Base-by-base conservation (phyloP, 2,888 invertebrate species). In the Tanypteryx hageni region DNA sequence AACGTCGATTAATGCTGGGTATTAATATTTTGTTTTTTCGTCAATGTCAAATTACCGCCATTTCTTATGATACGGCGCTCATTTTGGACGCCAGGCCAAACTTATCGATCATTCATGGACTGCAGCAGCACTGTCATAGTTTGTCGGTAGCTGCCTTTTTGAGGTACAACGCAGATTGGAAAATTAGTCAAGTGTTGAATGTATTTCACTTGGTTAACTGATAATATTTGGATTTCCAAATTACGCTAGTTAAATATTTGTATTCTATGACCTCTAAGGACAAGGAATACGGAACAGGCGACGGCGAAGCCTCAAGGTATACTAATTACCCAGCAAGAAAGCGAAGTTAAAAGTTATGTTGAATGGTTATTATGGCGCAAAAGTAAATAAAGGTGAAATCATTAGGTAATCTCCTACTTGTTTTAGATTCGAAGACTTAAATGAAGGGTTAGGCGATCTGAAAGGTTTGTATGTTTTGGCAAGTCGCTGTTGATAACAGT, bases 201-300 rank as follows among this genome's bases (percentile, higher is more conserved):
- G 89, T 89, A 44, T 89, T 64, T 89, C 89, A 68, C 68, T 89
- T 44, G 31, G 9, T n/a, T 64, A 89, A 44, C 44, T 89, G 61
- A n/a, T 31, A 56, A 68, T 64, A 89, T 44, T 68, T 89, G 89
- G 89, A 89, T 89, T 89, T 89, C 64, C 89, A 89, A 89, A 68
- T 89, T 56, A 68, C 89, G 64, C 44, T 89, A 89, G 89, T 89
- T 89, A 64, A 31, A 89, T 89, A 92, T 86, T 92, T 92, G 84
- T 93, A 93, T 93, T 93, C 93, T 93, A 93, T 93, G 93, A 93
- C 92, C 93, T 93, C 93, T 93, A 93, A 93, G 92, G 93, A 93
- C 92, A 92, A 93, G 92, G 93, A 93, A 92, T 93, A 81, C 92
- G 93, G 92, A 93, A 92, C 93, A 93, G 93, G 93, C 93, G 93